A percentile compares a stretch with the other conserved stretches of the same genome.
These are phyloP conservation scores for Calyptomena viridis DNA, from an alignment of 2,113 vertebrate genomes.

Conservation along the genomic window DNA sequence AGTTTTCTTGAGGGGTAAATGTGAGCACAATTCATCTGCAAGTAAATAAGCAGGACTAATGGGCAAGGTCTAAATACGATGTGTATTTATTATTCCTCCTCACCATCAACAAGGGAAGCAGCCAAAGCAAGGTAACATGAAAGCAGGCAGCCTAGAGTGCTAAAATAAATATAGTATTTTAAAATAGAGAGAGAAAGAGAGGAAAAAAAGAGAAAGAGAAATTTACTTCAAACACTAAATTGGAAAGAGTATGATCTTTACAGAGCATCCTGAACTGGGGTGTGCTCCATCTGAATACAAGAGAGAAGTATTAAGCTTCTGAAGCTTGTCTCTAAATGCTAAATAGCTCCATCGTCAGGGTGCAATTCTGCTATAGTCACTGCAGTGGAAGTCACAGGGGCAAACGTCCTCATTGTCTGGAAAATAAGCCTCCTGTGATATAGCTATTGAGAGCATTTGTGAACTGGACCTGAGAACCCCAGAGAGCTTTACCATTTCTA, in stretches of 20 bases:
- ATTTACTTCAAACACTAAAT: neutral
- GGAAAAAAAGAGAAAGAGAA: neutral
- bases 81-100: neutral
- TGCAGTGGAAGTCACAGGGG: neutral
- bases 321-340: neutral
- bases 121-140: neutral
- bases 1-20: neutral
- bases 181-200: neutral
- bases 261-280: neutral
- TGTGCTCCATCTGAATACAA: neutral
- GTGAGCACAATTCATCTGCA: neutral
- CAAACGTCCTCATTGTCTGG: neutral
- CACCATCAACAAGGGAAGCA: neutral
- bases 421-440: neutral
- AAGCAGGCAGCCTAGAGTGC: neutral
- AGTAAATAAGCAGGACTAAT: neutral
- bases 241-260: neutral
- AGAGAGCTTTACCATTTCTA: neutral
- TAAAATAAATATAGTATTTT: neutral
- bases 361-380: neutral
- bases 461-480: neutral
- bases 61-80: neutral
- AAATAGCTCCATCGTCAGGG: neutral
- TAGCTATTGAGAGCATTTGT: neutral
- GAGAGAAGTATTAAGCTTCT: neutral